Base-by-base conservation (phyloP, 2,888 invertebrate genomes). In the Aphidoletes aphidimyza region DNA sequence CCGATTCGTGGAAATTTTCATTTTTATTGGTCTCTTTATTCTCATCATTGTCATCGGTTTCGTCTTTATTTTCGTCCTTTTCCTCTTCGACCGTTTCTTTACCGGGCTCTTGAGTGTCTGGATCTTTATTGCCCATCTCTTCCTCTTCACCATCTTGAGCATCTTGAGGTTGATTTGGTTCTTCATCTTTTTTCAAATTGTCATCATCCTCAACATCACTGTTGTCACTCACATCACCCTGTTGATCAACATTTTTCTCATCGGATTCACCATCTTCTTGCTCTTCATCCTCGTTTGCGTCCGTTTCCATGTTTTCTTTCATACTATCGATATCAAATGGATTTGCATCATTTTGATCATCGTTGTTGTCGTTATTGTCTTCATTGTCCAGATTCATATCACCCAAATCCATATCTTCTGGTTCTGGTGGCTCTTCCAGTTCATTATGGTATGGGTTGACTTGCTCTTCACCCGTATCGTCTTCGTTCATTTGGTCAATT, bases 351-450 rank as follows among this genome's bases (percentile, higher is more conserved):
- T 92, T 85, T 88, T 90, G 90, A 87, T 91, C 90, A 86, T 93
- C 92, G 39, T 91, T 89, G 26, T 89, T 88, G 17, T 87, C 87
- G 8, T 93, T 93, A 36, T 93, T 93, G 9, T 90, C 93, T 88
- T 91, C 93, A 37, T 81, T 94, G 87, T 96, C 95, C n/a, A 96
- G 89, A 86, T 95, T 93, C 88, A 96, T 94, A 83, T 98, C 97
- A 0, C 97, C 97, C 85, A 98, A 90, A 88, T 98, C 97, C 89
- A 97, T 93, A 84, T 95, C 93, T 89, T 97, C 96, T 0, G 96
- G 94, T 88, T 97, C 96, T 0, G 95, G 94, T 17, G 94, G 92
- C 81, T 94, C 94, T 87, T 93, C 93, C 86, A 95, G 92, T 84
- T 96, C 93, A 54, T 96, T 95, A 88, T 96, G 95, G 88, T 95